Evolutionary conservation across 2,888 invertebrate species (phyloP).

Genomic region (Calameuta idolon): DNA sequence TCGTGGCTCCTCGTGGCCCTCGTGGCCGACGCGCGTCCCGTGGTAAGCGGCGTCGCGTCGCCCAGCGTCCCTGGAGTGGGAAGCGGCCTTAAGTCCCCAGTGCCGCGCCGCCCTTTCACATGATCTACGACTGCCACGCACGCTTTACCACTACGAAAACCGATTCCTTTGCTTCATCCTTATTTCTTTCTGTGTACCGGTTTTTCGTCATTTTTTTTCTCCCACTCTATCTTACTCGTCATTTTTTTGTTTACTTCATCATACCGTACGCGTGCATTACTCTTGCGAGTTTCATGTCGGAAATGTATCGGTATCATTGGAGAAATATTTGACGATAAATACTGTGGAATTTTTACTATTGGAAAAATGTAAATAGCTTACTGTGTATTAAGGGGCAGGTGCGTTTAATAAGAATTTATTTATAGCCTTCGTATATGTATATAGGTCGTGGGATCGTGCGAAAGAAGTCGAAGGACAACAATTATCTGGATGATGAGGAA

Average conservation of each 20-base stretch:
- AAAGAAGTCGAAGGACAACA: not conserved
- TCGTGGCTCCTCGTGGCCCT: constrained; percentile 54
- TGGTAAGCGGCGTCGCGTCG: not conserved
- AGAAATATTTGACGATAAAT: not conserved
- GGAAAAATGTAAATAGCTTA: not conserved
- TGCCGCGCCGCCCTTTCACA: constrained; percentile 24
- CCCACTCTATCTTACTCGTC: not conserved
- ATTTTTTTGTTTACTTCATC: not conserved
- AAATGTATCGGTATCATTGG: not conserved
- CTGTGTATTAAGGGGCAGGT: not conserved
- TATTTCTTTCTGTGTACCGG: not conserved
- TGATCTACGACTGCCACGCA: constrained; percentile 5
- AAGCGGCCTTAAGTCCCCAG: constrained; percentile 19
- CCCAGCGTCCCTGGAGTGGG: constrained; percentile 33
- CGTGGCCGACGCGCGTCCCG: constrained; percentile 25
- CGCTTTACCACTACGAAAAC: not conserved
- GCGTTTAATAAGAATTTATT: not conserved
- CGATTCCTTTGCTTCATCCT: not conserved
- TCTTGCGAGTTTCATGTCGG: not conserved
- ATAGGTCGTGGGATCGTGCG: not conserved
- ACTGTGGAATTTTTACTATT: not conserved
- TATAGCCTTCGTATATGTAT: not conserved
- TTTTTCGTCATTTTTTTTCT: not conserved
- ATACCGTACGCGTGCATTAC: not conserved
- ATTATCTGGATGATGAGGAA: not conserved